Evolutionary conservation across 92 coral and sea anemone genomes (phyloP).

Genomic region (Siderastrea radians): DNA sequence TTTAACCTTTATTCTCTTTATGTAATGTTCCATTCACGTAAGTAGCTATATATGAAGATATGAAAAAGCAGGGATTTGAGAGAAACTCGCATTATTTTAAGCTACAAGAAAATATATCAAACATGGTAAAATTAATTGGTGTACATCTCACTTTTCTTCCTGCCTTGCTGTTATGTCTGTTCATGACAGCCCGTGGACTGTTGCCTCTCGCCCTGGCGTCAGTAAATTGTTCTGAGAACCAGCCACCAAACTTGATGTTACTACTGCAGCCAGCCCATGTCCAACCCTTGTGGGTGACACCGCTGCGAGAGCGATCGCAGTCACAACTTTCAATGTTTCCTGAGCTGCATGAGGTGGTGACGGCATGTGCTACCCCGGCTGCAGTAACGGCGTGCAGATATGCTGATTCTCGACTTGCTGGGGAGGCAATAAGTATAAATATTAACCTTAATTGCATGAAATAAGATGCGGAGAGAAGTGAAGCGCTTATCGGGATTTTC

Average conservation of each 20-base stretch:
- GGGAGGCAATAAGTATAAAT: not conserved
- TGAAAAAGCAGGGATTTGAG: no score
- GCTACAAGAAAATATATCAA: not conserved
- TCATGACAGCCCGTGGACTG: constrained; percentile 86
- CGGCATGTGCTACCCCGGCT: constrained; percentile 95
- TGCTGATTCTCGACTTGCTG: constrained; percentile 95
- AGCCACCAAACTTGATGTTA: constrained; percentile 88
- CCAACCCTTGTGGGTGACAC: constrained; percentile 86
- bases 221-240: constrained; percentile 91
- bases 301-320: constrained; percentile 87
- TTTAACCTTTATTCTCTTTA: no score
- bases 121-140: not conserved
- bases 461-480: not conserved
- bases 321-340: constrained; percentile 91
- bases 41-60: no score
- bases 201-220: constrained; percentile 85
- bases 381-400: constrained; percentile 96
- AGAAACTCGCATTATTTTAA: no score
- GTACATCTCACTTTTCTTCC: constrained; percentile 81
- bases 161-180: constrained; percentile 92
- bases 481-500: no score
- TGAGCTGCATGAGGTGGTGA: constrained; percentile 87
- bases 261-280: constrained; percentile 98
- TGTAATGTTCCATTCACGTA: no score
- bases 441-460: not conserved